Base-by-base conservation (phyloP, 1,140 invertebrate genomes). In the Dreissena polymorpha region DNA sequence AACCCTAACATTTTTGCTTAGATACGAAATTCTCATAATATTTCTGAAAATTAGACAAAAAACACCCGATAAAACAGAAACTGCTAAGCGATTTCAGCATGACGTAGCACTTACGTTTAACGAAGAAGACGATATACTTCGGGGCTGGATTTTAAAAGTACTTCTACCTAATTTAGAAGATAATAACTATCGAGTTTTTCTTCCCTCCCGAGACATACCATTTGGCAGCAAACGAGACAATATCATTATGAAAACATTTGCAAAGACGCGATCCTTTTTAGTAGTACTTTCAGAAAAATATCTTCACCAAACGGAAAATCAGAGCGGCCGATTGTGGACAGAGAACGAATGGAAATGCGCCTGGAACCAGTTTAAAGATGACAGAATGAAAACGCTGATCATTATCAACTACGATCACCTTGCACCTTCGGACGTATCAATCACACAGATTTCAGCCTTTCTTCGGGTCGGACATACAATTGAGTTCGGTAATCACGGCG, bases 41-140 rank as follows among this genome's bases (percentile, higher is more conserved):
- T 12, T 27, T 57, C 27, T 14, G 21, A 0, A 29, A 68, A 6
- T 21, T 53, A 53, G 65, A 21, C 63, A 70, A 5, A 53, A 21
- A 27, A 55, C 21, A 23, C 0, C 8, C 13, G 67, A 78, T 57
- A 13, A 5, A 16, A 21, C 50, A 6, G 8, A n/a, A n/a, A n/a
- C n/a, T n/a, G n/a, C 23, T 10, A n/a, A 18, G 21, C 10, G 3
- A 21, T 78, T 39, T 18, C 21, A 71, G 14, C 64, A 63, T 50
- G 77, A 80, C 51, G 67, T 69, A 10, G 23, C 69, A 39, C 23
- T 80, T 7, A 69, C 77, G 10, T 71, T 70, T 39, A 69, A 80
- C 50, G 77, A 80, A 10, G 50, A 39, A 7, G 67, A 71, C 25
- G 53, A 80, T 18, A 12, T 16, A 25, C 63, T 80, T n/a, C n/a